These are phyloP conservation scores for Rhincodon typus DNA, from an alignment of 2,797 vertebrate species.

Conservation along the genomic window DNA sequence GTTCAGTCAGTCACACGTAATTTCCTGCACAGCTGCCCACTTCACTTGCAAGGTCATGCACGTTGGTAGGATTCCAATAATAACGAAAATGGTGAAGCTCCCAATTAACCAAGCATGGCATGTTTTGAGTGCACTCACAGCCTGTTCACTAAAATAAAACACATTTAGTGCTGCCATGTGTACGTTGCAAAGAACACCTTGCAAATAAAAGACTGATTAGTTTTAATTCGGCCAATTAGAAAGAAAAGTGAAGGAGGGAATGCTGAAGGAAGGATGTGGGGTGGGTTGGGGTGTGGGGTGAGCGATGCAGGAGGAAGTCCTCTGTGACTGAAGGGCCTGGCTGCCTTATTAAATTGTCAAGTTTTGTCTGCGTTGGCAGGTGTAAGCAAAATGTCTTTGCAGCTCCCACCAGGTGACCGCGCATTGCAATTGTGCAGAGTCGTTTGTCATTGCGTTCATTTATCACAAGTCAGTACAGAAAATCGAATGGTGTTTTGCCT, in stretches of 20 bases:
- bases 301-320: background rate
- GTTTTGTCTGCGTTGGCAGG: background rate
- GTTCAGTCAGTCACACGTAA: background rate
- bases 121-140: background rate
- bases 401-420: background rate
- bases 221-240: background rate
- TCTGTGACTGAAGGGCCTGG: background rate
- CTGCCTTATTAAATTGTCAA: background rate
- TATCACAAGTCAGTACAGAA: background rate
- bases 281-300: background rate
- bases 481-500: background rate
- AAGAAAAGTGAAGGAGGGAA: background rate
- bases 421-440: background rate
- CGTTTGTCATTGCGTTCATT: background rate
- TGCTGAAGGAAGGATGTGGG: background rate
- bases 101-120: background rate
- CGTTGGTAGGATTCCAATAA: background rate
- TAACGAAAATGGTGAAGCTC: background rate
- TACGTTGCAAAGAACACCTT: no score
- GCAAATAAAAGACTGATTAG: background rate
- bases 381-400: background rate
- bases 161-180: no score
- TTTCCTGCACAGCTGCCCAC: background rate
- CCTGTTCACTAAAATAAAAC: background rate
- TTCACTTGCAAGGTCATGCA: background rate